Base-by-base conservation (phyloP, 2,888 invertebrate species). In the Epirrita christyi region DNA sequence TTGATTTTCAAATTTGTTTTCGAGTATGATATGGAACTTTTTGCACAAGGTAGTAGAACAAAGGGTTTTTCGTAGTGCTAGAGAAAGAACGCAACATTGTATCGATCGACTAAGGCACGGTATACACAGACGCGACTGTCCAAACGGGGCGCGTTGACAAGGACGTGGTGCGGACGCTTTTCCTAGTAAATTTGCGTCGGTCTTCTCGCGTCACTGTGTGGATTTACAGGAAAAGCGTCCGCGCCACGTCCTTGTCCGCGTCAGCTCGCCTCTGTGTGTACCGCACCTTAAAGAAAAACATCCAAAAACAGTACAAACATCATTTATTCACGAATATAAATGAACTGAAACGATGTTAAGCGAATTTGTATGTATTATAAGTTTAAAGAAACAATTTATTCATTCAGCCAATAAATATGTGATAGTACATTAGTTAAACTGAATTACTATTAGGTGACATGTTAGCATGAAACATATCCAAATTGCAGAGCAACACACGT, bases 321-420 rank as follows among this genome's bases (percentile, higher is more conserved):
- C 45, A 59, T 55, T 55, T 55, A 59, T 59, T 59, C 55, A 51
- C 42, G 51, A 59, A 59, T 59, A 55, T 50, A 55, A 59, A 59
- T 58, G 49, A 53, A 54, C 49, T 54, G 45, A 50, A 58, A 54
- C 45, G 36, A 49, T 54, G 59, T 54, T 46, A 59, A 37, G 50
- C 37, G 45, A 50, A 59, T 54, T 59, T 54, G 37, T 54, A 46
- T 42, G 21, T 21, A 21, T 21, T 21, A 21, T 21, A 45, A 49
- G 53, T 45, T 40, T 27, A 48, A 53, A 34, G 51, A 47, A 57
- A 47, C 47, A 38, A 41, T 29, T 32, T 29, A 53, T 45, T 41
- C 29, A 46, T 48, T 36, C 36, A 37, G 48, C 15, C 37, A 49
- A 53, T 53, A 58, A 52, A 38, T 44, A 45, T 44, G 13, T 27